Base-by-base conservation (phyloP, 2,113 vertebrate genomes). In the Plotosus lineatus region DNA sequence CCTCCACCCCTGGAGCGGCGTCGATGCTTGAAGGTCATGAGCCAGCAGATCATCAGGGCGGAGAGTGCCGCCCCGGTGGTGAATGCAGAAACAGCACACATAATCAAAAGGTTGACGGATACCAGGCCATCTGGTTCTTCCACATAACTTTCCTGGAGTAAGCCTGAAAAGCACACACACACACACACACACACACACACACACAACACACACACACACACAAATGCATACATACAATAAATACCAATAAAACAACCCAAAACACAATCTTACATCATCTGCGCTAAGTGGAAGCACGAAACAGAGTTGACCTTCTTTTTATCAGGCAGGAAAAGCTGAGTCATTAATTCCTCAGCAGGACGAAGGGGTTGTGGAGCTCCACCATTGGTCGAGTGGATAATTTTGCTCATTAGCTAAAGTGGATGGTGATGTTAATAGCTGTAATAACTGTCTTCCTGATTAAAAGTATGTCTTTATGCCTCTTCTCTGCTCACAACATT, bases 41-140 rank as follows among this genome's bases (percentile, higher is more conserved):
- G 95, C 95, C 97, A 98, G 89, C 97, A 98, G 75, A 98, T 97
- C 28, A 94, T 94, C 87, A 99, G 94, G 65, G 96, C 97, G 0
- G 97, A 98, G 86, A 99, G 94, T 79, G 95, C 90, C 2, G 96
- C 96, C 53, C 97, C 97, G 0, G 96, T 97, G 80, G 96, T 92
- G 26, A 99, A 99, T 17, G 97, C 97, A 0, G 96, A 97, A 1
- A 98, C 96, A 0, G 97, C 97, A 58, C 96, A 98, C 19, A 96
- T 94, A 78, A 98, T 96, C 90, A 99, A 89, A 19, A 98, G 92
- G 90, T 98, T 98, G 74, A 99, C 94, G 0, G 97, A 99, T 56
- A 99, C 97, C 86, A 98, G 85, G 69, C 96, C 95, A 0, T 95
- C 95, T 0, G 95, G 95, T 83, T 98, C 96, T 4, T 99, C 96